Evolutionary conservation across 2,113 vertebrate genomes (phyloP), one percentile per base, ranked within the genome.

Genomic region (Polyodon spathula): DNA sequence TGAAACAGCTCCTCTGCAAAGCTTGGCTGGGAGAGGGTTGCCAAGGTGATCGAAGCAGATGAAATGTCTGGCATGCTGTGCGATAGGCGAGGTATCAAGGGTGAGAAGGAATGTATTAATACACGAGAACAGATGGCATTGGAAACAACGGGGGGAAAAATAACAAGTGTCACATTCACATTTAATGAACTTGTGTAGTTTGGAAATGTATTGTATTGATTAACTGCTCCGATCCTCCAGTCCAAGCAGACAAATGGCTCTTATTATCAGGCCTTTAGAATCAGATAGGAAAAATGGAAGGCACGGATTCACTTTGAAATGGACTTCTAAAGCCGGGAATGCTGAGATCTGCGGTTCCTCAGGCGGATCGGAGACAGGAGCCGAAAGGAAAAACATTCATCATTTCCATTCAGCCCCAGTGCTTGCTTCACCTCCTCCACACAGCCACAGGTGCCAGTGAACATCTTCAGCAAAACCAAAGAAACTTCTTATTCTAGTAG

Each of bases 201-300:
- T 68, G 48, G 76, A 77, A 76, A 79, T 81, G 76, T 80, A 80
- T 80, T 74, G 70, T 81, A 82, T 82, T 72, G 81, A 84, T 78
- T 81, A 76, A 10, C 78, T 76, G 76, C 72, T 79, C 71, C 15
- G 65, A 72, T 65, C 61, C 73, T 77, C 71, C 69, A 73, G 73
- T 71, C 63, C 27, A 73, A 67, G 71, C 70, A 76, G 78, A 80
- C 76, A 80, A 76, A 82, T 78, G 56, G 78, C 73, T 73, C 73
- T 74, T 76, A 72, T 79, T 79, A 84, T 77, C 74, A 78, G 66
- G 68, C 69, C 39, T 54, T 69, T 69, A 73, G 72, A 78, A 77
- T 68, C 62, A 63, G 74, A 65, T 66, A 63, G 66, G 52, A 72
- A 55, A 57, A 50, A 50, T 39, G 16, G 46, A 6, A 43, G 54